phyloP scores from a whole-genome alignment of 2,113 vertebrate genomes.

The Paramormyrops kingsleyae region DNA sequence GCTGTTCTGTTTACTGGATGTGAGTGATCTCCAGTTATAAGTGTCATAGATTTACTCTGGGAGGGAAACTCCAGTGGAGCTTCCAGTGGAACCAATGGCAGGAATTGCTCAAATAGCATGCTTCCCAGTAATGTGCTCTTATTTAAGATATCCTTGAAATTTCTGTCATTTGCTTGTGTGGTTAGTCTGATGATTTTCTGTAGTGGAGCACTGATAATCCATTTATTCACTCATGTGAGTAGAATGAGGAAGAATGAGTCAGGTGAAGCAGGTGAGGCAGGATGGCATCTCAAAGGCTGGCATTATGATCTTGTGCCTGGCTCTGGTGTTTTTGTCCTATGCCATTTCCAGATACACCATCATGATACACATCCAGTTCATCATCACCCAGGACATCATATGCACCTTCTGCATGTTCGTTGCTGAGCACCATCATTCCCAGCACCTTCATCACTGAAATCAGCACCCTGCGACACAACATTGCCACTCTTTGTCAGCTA shows the following conservation, averaged over 20 bases:
- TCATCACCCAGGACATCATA: not conserved
- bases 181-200: too few species aligned
- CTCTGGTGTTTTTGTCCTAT: not conserved
- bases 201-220: too few species aligned
- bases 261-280: not conserved
- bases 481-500: not conserved
- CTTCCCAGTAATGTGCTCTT: too few species aligned
- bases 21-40: not conserved
- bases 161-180: not conserved
- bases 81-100: too few species aligned
- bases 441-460: not conserved
- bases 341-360: not conserved
- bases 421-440: not conserved
- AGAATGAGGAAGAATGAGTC: not conserved
- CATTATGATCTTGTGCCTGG: not conserved
- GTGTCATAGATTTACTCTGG: not conserved
- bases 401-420: not conserved
- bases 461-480: not conserved
- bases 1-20: too few species aligned
- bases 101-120: not conserved
- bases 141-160: too few species aligned
- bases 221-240: too few species aligned
- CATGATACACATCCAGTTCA: not conserved
- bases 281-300: not conserved
- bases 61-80: too few species aligned